Evolutionary conservation across 2,113 vertebrate species (phyloP).

Genomic region (Picathartes gymnocephalus): DNA sequence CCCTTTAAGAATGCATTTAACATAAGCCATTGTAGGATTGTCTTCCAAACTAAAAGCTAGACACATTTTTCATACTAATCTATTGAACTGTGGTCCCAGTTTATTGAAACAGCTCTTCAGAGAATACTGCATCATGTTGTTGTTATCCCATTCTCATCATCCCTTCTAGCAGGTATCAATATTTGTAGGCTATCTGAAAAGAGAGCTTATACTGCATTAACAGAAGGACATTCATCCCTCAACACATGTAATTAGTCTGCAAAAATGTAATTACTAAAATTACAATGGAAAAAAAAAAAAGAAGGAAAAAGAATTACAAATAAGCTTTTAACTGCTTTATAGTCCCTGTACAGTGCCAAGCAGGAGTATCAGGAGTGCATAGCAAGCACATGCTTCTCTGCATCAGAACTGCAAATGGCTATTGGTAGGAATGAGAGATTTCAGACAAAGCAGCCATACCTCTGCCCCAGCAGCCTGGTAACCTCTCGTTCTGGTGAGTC

Average conservation of each 20-base stretch:
- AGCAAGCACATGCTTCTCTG: not conserved
- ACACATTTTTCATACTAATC: not conserved
- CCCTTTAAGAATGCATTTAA: not conserved
- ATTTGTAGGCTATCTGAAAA: not conserved
- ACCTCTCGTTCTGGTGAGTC: conserved; percentile 91
- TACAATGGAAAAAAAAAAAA: not conserved
- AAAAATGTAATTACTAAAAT: not conserved
- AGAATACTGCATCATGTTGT: not conserved
- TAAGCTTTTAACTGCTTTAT: not conserved
- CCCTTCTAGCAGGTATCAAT: not conserved
- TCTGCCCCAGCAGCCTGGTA: conserved; percentile 97
- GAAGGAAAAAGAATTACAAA: not conserved
- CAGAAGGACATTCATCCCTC: not conserved
- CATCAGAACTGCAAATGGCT: not conserved
- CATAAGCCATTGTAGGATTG: not conserved
- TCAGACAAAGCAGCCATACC: conserved; percentile 63
- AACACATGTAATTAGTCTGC: not conserved
- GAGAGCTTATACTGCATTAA: not conserved
- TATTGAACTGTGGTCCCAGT: not conserved
- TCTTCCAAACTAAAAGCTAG: not conserved
- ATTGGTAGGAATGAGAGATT: not conserved
- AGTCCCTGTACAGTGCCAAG: not conserved
- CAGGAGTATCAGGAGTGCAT: not conserved
- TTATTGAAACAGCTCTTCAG: not conserved
- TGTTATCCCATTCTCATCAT: not conserved